phyloP scores from a whole-genome alignment of 2,113 vertebrate genomes.

The Sciurus niger region DNA sequence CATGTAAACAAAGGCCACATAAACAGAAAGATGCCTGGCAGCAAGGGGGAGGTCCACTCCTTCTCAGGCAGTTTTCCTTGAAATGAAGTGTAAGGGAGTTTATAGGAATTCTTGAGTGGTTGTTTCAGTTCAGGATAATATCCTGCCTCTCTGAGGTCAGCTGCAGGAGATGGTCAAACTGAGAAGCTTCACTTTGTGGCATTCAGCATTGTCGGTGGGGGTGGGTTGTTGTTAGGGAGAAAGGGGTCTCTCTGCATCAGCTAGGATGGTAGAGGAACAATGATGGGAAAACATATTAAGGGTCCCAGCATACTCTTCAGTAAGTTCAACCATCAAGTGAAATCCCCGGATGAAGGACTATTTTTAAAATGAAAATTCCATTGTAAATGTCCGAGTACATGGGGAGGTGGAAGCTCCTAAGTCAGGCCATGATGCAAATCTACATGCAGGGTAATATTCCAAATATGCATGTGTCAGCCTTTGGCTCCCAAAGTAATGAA shows the following conservation, averaged over 20 bases:
- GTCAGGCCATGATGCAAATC: not conserved
- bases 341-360: not conserved
- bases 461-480: slow-evolving; percentile 57
- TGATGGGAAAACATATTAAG: not conserved
- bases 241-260: not conserved
- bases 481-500: slow-evolving; percentile 37
- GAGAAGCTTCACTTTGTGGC: accelerated
- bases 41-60: not conserved
- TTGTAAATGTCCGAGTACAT: accelerated
- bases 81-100: slow-evolving; percentile 54
- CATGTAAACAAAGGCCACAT: slow-evolving; percentile 68
- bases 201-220: not conserved
- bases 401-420: not conserved
- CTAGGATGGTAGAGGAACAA: not conserved
- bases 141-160: slow-evolving; percentile 16
- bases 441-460: not conserved
- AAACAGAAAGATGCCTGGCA: slow-evolving; percentile 57
- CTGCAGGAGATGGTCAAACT: not conserved
- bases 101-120: slow-evolving; percentile 32
- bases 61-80: not conserved
- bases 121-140: slow-evolving; percentile 20
- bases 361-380: not conserved
- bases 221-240: not conserved
- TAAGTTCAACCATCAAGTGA: not conserved
- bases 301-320: not conserved